Conservation (phyloP, 2,888 invertebrate species). For the Gymnoscelis rufifasciata region DNA sequence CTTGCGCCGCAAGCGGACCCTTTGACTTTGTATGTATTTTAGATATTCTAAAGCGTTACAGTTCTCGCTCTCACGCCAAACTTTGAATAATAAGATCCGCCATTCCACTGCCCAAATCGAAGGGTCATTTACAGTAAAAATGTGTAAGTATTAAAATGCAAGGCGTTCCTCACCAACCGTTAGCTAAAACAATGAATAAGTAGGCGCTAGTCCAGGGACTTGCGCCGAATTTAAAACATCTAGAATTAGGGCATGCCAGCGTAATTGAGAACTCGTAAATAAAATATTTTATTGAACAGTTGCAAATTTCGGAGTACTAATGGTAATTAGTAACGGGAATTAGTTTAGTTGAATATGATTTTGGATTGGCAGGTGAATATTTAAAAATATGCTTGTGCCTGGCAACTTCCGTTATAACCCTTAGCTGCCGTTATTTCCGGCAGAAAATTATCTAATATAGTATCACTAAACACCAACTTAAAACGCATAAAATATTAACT, state of each 20-base stretch:
- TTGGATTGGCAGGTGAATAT: neutral
- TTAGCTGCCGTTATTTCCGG: too few species aligned
- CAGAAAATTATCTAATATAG: too few species aligned
- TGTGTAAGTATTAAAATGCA: conserved; percentile 55
- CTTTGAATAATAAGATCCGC: neutral
- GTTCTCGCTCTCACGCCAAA: too few species aligned
- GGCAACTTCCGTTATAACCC: too few species aligned
- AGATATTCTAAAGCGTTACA: neutral
- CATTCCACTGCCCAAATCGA: conserved; percentile 36
- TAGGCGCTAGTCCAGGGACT: conserved; percentile 43
- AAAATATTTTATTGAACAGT: conserved; percentile 16
- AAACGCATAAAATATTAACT: too few species aligned
- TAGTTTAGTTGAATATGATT: neutral
- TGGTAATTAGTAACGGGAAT: neutral
- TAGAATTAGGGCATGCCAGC: conserved; percentile 50
- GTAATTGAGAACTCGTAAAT: conserved; percentile 35
- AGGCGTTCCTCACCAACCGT: conserved; percentile 39
- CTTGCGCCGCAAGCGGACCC: too few species aligned
- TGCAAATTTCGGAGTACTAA: conserved; percentile 24
- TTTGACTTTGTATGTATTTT: neutral
- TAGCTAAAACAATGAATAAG: conserved; percentile 45
- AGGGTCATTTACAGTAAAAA: conserved; percentile 47
- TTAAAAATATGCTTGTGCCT: too few species aligned
- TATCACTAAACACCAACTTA: too few species aligned
- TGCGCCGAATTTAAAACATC: conserved; percentile 63